Base-by-base conservation (phyloP, 2,113 vertebrate species). In the Dasyurus viverrinus region DNA sequence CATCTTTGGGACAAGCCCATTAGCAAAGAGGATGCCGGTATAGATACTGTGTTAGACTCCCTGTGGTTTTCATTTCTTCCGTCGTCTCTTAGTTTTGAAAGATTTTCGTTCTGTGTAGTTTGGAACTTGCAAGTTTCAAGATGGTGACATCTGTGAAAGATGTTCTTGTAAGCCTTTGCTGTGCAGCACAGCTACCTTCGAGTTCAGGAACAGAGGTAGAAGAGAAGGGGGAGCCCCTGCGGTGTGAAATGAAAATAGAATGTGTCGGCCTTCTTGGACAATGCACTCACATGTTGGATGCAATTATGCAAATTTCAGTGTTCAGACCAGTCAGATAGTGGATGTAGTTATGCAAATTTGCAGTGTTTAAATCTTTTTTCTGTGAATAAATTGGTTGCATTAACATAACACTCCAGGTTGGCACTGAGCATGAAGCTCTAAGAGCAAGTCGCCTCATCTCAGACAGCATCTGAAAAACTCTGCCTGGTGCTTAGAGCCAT, bases 301-400 rank as follows among this genome's bases (percentile, higher is more conserved):
- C 54, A 89, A 84, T 97, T 95, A 95, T 95, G 96, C 94, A 96
- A 60, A 95, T 96, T 1, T 93, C 11, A 14, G 3, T 12, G 27
- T 36, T 68, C 30, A 68, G 36, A 36, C 57, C 57, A 57, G 27
- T 97, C 95, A 96, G 94, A 95, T 52, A 0, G 84, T 92, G 91
- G 30, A 2, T 54, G 25, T 54, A 57, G 76, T 97, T 95, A 95
- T 96, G 95, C 95, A 96, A 55, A 96, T 96, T 1, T 93, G 53
- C 27, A 27, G 47, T 53, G 30, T 76, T 36, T 90, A 95, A 95
- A 47, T 48, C 1, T 6, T 53, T 50, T 94, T 93, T 55, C 94
- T 94, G 8, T 96, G 95, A 96, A 94, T 94, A 97, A 92, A 92
- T 95, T 22, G 53, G 53, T 95, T 48, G 12, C 36, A 42, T 93